phyloP scores from a whole-genome alignment of 2,797 vertebrate genomes.

The Esox masquinongy region DNA sequence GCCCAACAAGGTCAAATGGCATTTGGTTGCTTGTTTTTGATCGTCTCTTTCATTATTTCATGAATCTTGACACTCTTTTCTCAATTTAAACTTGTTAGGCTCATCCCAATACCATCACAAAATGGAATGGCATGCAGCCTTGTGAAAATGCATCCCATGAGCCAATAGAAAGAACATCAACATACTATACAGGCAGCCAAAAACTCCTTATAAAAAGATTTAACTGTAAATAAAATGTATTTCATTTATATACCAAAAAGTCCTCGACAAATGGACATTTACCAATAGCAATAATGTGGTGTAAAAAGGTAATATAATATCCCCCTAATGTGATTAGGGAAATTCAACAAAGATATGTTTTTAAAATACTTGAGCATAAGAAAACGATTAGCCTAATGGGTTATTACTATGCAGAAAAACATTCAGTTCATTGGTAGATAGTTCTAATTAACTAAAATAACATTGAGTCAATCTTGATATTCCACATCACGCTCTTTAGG shows the following conservation, averaged over 20 bases:
- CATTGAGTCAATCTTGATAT: neutral
- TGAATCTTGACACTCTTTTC: constrained; percentile 40
- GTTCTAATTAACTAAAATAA: neutral
- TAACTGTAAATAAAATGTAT: no score
- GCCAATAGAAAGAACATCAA: neutral
- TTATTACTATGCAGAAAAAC: no score
- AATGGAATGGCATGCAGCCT: constrained; percentile 25
- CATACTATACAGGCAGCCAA: neutral
- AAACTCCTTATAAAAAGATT: no score
- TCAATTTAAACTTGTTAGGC: constrained; percentile 22
- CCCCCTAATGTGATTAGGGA: no score
- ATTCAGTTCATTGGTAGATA: neutral
- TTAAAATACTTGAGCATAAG: no score
- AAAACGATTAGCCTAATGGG: no score
- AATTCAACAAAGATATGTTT: no score
- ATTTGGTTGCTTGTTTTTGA: constrained; percentile 72
- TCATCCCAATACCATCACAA: constrained; percentile 25
- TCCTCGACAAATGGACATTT: no score
- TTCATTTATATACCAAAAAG: no score
- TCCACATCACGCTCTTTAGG: neutral
- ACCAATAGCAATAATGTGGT: no score
- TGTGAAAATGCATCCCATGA: constrained; percentile 2
- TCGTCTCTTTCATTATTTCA: constrained; percentile 54
- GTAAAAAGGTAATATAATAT: no score
- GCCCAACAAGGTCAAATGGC: constrained; percentile 66